Conservation (phyloP, 2,888 invertebrate genomes). For the Hofmannophila pseudospretella region DNA sequence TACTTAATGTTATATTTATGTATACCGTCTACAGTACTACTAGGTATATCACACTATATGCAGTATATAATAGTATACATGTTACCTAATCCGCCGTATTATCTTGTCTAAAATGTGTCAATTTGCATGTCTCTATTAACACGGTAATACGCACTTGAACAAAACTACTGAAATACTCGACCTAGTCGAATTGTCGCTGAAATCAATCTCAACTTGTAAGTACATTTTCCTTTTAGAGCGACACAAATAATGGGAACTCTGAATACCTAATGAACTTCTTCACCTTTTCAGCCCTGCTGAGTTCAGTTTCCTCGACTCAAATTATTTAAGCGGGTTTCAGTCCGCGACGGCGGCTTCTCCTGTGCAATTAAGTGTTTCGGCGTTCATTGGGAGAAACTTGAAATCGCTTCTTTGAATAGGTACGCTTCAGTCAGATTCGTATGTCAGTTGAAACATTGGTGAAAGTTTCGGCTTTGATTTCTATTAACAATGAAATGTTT, state of each 20-base stretch:
- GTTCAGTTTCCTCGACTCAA: slow-evolving; percentile 35
- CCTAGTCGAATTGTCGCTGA: slow-evolving; percentile 28
- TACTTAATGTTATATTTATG: too few species aligned
- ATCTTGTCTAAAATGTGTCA: too few species aligned
- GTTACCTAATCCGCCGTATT: too few species aligned
- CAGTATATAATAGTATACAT: too few species aligned
- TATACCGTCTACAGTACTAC: too few species aligned
- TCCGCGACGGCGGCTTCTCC: slow-evolving; percentile 29
- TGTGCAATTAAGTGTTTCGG: slow-evolving; percentile 57
- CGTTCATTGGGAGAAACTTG: slow-evolving; percentile 51
- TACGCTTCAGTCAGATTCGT: slow-evolving; percentile 28
- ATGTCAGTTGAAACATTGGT: slow-evolving; percentile 20
- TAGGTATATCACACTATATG: too few species aligned
- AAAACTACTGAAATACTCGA: too few species aligned
- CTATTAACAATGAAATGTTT: too few species aligned
- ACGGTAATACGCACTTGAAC: too few species aligned
- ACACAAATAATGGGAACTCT: slow-evolving; percentile 45
- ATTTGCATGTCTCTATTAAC: too few species aligned
- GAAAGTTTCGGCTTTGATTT: slow-evolving; percentile 15
- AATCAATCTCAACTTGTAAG: slow-evolving; percentile 43
- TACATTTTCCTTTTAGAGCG: slow-evolving; percentile 24
- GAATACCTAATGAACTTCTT: slow-evolving; percentile 54
- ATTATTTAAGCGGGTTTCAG: slow-evolving; percentile 42
- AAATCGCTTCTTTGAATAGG: slow-evolving; percentile 43
- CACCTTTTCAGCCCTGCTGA: slow-evolving; percentile 30